Percentiles rank a stretch among this genome's conserved stretches.
Conservation (phyloP, 2,797 vertebrate species). For the Triplophysa bombifrons region DNA sequence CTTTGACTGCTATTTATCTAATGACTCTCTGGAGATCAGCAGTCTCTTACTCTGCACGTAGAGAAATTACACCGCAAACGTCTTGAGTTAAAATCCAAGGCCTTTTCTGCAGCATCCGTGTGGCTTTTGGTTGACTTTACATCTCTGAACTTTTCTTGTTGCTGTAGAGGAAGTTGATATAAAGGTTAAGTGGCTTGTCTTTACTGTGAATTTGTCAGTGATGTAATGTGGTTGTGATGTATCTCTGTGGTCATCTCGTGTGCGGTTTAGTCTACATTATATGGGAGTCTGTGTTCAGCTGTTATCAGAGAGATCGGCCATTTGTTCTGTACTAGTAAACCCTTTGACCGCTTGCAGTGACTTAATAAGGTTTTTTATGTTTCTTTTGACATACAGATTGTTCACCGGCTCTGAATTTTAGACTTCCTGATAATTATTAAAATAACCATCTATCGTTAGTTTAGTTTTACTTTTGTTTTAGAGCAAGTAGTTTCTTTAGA, state of each 20-base stretch:
- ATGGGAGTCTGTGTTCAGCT: not conserved
- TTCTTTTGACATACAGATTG: not conserved
- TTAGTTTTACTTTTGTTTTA: too few species aligned
- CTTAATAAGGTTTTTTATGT: not conserved
- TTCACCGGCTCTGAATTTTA: too few species aligned
- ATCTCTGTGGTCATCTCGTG: slow-evolving; percentile 12
- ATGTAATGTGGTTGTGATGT: not conserved
- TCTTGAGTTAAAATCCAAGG: not conserved
- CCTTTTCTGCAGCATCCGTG: not conserved
- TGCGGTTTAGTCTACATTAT: not conserved
- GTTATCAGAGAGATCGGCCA: not conserved
- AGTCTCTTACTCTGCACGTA: slow-evolving; percentile 37
- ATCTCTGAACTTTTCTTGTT: not conserved
- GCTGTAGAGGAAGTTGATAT: not conserved
- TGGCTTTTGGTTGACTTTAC: not conserved
- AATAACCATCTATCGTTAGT: too few species aligned
- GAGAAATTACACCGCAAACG: not conserved
- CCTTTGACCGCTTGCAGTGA: not conserved
- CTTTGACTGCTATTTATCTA: slow-evolving; percentile 42
- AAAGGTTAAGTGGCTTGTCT: not conserved
- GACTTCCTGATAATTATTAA: too few species aligned
- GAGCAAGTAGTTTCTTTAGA: too few species aligned
- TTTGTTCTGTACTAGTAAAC: slow-evolving; percentile 6
- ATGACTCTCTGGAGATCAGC: slow-evolving; percentile 27
- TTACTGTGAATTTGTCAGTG: not conserved